A percentile compares a stretch with the other conserved stretches of the same genome.
These are phyloP conservation scores for Drosophila nr. perissopoda DNA, from an alignment of 2,888 invertebrate genomes.

Conservation along the genomic window DNA sequence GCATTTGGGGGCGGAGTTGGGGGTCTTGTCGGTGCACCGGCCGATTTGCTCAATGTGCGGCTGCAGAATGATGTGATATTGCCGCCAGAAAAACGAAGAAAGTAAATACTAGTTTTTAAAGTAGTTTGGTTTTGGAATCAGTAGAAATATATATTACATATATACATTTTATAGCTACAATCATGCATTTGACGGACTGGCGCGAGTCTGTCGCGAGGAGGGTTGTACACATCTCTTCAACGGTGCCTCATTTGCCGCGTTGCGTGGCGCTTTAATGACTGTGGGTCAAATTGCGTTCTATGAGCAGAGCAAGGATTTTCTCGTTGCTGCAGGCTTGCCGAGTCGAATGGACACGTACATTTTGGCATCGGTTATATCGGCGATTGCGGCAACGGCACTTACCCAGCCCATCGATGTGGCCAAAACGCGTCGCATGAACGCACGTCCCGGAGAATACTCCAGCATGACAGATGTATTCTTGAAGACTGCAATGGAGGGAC, in stretches of 20 bases:
- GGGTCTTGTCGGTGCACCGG: slow-evolving; percentile 97
- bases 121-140: neutral
- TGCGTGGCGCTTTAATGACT: slow-evolving; percentile 96
- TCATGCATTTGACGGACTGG: slow-evolving; percentile 96
- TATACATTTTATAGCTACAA: slow-evolving; percentile 91
- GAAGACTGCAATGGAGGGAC: slow-evolving; percentile 94
- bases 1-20: slow-evolving; percentile 94
- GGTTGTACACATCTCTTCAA: slow-evolving; percentile 92
- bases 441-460: slow-evolving; percentile 94
- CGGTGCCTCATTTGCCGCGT: slow-evolving; percentile 94
- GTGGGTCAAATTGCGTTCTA: slow-evolving; percentile 98
- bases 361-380: slow-evolving; percentile 92
- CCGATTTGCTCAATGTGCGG: slow-evolving; percentile 98
- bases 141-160: neutral
- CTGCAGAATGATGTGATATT: slow-evolving; percentile 99
- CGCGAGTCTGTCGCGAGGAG: slow-evolving; percentile 91
- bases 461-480: slow-evolving; percentile 89
- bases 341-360: slow-evolving; percentile 95
- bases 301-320: slow-evolving; percentile 90
- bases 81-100: slow-evolving; percentile 92
- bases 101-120: slow-evolving; percentile 87
- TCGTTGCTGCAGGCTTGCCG: slow-evolving; percentile 90
- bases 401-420: slow-evolving; percentile 98
- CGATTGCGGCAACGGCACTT: slow-evolving; percentile 86
- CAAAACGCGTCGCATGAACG: slow-evolving; percentile 99